Evolutionary conservation across 2,797 vertebrate genomes (phyloP).

Genomic region (Arremon aurantiirostris): DNA sequence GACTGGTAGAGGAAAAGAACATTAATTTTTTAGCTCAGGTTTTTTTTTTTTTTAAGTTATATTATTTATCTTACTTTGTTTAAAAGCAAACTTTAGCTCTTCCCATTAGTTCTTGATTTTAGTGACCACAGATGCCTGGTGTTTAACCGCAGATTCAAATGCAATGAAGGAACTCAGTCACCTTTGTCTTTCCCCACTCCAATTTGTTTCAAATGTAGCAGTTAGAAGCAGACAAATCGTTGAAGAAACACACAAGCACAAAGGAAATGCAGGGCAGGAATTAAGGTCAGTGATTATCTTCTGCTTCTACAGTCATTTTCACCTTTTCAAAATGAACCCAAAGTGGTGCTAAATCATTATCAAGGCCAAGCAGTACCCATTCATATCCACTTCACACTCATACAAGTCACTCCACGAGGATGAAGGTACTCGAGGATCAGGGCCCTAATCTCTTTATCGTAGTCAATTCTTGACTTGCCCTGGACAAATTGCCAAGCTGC

Average conservation of each 20-base stretch:
- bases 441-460: conserved; percentile 42
- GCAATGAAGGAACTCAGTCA: not conserved
- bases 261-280: not conserved
- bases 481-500: not conserved
- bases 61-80: not conserved
- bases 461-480: conserved; percentile 15
- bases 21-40: not conserved
- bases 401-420: not conserved
- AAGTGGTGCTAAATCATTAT: not conserved
- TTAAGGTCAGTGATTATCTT: conserved; percentile 2
- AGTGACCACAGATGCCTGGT: not conserved
- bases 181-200: not conserved
- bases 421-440: not conserved
- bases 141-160: not conserved
- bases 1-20: not conserved
- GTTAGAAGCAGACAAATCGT: not conserved
- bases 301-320: not conserved
- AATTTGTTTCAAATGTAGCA: not conserved
- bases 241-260: not conserved
- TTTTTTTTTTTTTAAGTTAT: not conserved
- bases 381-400: not conserved
- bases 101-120: not conserved
- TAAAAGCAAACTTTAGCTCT: not conserved
- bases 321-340: not conserved
- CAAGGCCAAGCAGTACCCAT: not conserved